Evolutionary conservation across 2,888 invertebrate species (phyloP).

Genomic region (Dione vanillae): DNA sequence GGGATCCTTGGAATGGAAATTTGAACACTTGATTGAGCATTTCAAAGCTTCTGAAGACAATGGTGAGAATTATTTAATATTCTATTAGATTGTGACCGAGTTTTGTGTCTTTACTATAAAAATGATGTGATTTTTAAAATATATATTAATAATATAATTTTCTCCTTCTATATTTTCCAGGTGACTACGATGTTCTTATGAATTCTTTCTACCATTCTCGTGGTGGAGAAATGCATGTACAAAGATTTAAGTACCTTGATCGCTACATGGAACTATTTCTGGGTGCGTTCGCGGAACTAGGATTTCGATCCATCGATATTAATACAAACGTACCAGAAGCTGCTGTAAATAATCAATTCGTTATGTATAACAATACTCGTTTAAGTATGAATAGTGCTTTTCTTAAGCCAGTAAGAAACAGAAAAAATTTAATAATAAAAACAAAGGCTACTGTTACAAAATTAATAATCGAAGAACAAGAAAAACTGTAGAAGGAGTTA

Average conservation of each 20-base stretch:
- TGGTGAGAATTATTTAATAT: slow-evolving; percentile 58
- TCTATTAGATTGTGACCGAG: not conserved
- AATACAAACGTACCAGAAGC: slow-evolving; percentile 76
- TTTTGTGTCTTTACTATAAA: too few relatives aligned
- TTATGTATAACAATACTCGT: slow-evolving; percentile 73
- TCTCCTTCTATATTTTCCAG: slow-evolving; percentile 55
- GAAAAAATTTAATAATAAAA: slow-evolving; percentile 71
- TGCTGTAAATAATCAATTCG: slow-evolving; percentile 74
- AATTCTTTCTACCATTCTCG: slow-evolving; percentile 77
- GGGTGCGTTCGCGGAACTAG: slow-evolving; percentile 74
- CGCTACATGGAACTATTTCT: slow-evolving; percentile 72
- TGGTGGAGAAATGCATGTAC: slow-evolving; percentile 76
- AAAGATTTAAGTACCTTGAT: slow-evolving; percentile 74
- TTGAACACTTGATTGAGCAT: slow-evolving; percentile 70
- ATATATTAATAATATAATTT: too few relatives aligned
- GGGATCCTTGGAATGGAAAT: slow-evolving; percentile 76
- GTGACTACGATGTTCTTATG: slow-evolving; percentile 77
- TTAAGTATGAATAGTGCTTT: slow-evolving; percentile 76
- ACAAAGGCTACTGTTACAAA: slow-evolving; percentile 74
- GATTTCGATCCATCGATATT: slow-evolving; percentile 70
- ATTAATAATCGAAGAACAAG: slow-evolving; percentile 70
- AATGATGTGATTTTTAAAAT: not conserved
- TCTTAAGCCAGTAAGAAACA: slow-evolving; percentile 69
- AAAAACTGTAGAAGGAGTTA: slow-evolving; percentile 72
- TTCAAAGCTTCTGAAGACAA: slow-evolving; percentile 79